Base-by-base conservation (phyloP, 2,797 vertebrate genomes). In the Eidolon dupreanum region DNA sequence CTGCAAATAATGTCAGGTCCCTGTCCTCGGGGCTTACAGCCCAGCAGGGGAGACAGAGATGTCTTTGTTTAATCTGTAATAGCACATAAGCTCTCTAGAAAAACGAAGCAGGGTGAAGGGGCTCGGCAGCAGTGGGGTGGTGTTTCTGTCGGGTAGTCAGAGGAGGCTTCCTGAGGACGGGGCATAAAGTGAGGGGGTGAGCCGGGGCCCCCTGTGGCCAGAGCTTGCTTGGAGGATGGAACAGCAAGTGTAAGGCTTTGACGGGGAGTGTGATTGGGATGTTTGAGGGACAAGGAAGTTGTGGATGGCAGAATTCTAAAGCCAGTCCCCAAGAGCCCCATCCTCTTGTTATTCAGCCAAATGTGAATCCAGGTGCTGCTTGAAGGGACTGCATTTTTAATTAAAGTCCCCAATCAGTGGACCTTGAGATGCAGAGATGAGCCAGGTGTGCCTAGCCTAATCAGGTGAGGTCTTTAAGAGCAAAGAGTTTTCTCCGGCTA, bases 111-210 rank as follows among this genome's bases (percentile, higher is more conserved):
- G 41, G 17, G 19, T 11, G 8, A 36, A 43, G 65, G 70, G 49
- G 55, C 55, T 33, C 55, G 46, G 33, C 53, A 55, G 46, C 0
- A 0, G 20, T 0, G 2, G 59, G 49, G 5, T 0, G 5, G n/a
- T 10, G 53, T 24, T 26, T 55, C 20, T 8, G 3, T 11, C 3
- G n/a, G 74, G 28, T 43, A 38, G 33, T 41, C 24, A 3, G 20
- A 15, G 68, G 26, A 38, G 49, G 78, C 83, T 74, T 2, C 77
- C 33, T 7, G 8, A 49, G 65, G 77, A 84, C 43, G 8, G 22
- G 41, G 16, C 24, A 26, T 28, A 16, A 33, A 16, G 51, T 5
- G 22, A 43, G 66, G 22, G 31, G 33, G 11, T 6, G 28, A 36
- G 28, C 38, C 28, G 8, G 0, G 59, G 71, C 55, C 19, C 10